phyloP scores from a whole-genome alignment of 2,888 invertebrate genomes.

The Galeopsomyia nigrocyanea region DNA sequence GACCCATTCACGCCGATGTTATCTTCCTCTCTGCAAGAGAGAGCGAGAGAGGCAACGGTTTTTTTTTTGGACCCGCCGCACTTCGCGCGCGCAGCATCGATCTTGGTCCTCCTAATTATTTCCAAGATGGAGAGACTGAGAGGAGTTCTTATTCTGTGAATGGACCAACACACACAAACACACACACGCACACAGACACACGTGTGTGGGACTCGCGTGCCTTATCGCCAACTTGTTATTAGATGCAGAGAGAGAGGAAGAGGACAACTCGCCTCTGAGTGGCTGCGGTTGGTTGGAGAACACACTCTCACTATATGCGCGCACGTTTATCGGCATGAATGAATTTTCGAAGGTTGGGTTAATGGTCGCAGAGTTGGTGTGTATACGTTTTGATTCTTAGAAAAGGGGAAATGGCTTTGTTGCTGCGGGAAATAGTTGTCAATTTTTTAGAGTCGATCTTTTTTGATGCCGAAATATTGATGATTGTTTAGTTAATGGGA shows the following conservation, averaged over 20 bases:
- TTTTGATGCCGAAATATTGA: too few species aligned
- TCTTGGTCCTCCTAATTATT: slow-evolving; percentile 68
- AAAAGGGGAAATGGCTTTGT: too few species aligned
- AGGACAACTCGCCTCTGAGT: slow-evolving; percentile 37
- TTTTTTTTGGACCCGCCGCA: slow-evolving; percentile 54
- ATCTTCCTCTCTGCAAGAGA: slow-evolving; percentile 20
- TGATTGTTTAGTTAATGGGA: too few species aligned
- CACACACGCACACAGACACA: not conserved
- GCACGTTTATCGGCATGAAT: too few species aligned
- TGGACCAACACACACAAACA: not conserved
- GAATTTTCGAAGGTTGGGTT: too few species aligned
- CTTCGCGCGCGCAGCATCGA: slow-evolving; percentile 58
- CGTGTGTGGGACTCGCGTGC: slow-evolving; percentile 31
- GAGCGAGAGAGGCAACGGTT: slow-evolving; percentile 53
- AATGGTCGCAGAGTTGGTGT: too few species aligned
- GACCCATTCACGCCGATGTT: slow-evolving; percentile 53
- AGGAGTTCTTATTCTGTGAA: slow-evolving; percentile 13
- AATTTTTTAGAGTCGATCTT: too few species aligned
- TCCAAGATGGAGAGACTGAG: slow-evolving; percentile 59
- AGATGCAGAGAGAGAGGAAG: slow-evolving; percentile 47
- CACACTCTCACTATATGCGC: too few species aligned
- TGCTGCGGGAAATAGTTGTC: too few species aligned
- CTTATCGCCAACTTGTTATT: slow-evolving; percentile 49
- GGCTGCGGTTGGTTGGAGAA: slow-evolving; percentile 41
- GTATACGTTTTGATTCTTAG: too few species aligned